Conservation (phyloP, 2,797 vertebrate genomes). For the Protosalanx chinensis region DNA sequence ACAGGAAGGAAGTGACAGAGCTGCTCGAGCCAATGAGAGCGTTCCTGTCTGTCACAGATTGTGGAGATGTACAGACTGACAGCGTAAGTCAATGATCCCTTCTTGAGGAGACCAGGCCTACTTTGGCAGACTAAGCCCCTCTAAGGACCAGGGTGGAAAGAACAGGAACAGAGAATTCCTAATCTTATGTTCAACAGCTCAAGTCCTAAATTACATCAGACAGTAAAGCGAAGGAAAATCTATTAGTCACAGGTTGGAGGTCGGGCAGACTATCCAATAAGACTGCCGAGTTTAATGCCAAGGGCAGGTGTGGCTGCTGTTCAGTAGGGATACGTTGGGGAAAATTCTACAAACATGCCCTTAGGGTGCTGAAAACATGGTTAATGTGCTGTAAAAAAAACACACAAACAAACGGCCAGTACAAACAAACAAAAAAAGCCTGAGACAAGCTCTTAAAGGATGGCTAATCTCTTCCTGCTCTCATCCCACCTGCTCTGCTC, state of each 20-base stretch:
- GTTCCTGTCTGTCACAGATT: slow-evolving; percentile 1
- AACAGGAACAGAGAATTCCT: slow-evolving; percentile 9
- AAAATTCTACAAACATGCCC: too few species aligned
- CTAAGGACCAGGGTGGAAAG: not conserved
- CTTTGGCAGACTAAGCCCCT: slow-evolving; percentile 9
- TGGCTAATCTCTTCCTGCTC: too few species aligned
- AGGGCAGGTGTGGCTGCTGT: not conserved
- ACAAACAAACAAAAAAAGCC: too few species aligned
- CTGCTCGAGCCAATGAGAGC: not conserved
- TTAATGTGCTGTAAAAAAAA: too few species aligned
- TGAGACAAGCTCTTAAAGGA: too few species aligned
- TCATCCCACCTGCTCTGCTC: too few species aligned
- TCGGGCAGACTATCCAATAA: not conserved
- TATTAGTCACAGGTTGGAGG: not conserved
- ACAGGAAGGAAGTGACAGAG: not conserved
- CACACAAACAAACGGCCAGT: too few species aligned
- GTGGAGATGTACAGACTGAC: not conserved
- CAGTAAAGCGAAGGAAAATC: slow-evolving; percentile 10
- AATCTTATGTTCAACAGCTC: slow-evolving; percentile 8
- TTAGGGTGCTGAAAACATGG: too few species aligned
- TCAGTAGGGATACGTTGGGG: too few species aligned
- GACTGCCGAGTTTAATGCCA: not conserved
- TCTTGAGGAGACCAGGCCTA: not conserved
- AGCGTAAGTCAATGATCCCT: not conserved
- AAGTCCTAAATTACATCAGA: slow-evolving; percentile 31